These are phyloP conservation scores for Ethmia dodecea DNA, from an alignment of 2,888 invertebrate genomes.

Conservation along the genomic window DNA sequence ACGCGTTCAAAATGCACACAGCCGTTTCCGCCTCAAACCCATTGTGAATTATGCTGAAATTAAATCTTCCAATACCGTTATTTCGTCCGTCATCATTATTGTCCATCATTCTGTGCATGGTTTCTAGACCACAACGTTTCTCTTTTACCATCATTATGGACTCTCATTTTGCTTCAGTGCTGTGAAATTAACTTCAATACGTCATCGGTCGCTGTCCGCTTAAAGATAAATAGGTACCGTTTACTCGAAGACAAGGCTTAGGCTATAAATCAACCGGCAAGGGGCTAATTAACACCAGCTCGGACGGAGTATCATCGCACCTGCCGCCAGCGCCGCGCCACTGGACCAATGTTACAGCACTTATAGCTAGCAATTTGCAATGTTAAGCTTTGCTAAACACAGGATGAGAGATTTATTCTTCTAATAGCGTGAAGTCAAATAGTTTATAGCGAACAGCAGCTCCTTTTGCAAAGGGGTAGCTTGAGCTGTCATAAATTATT, in stretches of 20 bases:
- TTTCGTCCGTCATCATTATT: conserved; percentile 8
- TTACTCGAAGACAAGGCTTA: conserved; percentile 45
- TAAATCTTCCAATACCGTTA: conserved; percentile 6
- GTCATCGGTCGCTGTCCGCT: conserved; percentile 30
- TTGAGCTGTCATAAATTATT: too few relatives aligned
- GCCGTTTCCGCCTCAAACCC: conserved; percentile 28
- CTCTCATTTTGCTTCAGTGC: not conserved
- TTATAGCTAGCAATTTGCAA: conserved; percentile 34
- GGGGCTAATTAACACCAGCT: conserved; percentile 55
- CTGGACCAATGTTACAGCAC: conserved; percentile 23
- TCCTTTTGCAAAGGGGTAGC: not conserved
- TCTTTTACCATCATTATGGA: conserved; percentile 7
- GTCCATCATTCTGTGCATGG: conserved; percentile 1
- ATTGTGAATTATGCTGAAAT: conserved; percentile 17
- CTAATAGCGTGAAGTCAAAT: conserved; percentile 13
- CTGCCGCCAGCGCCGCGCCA: conserved; percentile 29
- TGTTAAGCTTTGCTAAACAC: conserved; percentile 19
- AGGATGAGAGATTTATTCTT: conserved; percentile 19
- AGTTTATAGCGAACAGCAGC: conserved; percentile 1
- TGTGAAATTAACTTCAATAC: conserved; percentile 22
- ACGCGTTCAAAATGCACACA: conserved; percentile 22
- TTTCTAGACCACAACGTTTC: conserved; percentile 4
- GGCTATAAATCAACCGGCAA: conserved; percentile 54
- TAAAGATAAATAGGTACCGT: conserved; percentile 39
- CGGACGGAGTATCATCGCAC: conserved; percentile 47